Conservation (phyloP, 37 sponge, comb jelly and placozoan genomes). For the Eunapius fragilis region DNA sequence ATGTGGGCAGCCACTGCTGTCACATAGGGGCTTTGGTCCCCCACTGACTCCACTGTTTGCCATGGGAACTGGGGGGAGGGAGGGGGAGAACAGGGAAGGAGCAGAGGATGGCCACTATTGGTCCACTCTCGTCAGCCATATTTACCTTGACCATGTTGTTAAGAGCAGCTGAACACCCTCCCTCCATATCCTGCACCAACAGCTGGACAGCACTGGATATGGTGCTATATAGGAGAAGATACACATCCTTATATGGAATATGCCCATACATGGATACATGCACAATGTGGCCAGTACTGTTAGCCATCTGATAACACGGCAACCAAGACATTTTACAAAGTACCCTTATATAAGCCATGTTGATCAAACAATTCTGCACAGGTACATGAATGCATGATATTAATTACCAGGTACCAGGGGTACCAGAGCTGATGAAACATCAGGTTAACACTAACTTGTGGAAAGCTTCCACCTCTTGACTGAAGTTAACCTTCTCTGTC, state of each 20-base stretch:
- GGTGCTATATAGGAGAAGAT: constrained; percentile 42
- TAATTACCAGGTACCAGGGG: too few relatives aligned
- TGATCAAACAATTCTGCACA: too few relatives aligned
- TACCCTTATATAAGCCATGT: too few relatives aligned
- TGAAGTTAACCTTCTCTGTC: constrained; percentile 67
- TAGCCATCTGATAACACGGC: too few relatives aligned
- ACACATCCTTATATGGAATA: neutral
- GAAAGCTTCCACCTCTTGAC: too few relatives aligned
- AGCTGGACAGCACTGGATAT: constrained; percentile 89
- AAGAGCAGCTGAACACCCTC: constrained; percentile 81
- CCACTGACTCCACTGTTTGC: constrained; percentile 88
- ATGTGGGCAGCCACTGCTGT: constrained; percentile 75
- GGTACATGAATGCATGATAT: too few relatives aligned
- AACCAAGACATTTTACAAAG: too few relatives aligned
- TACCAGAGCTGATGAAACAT: neutral
- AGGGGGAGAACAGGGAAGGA: constrained; percentile 11
- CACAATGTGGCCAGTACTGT: too few relatives aligned
- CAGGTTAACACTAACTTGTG: constrained; percentile 47
- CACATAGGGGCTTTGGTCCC: constrained; percentile 95
- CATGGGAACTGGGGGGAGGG: constrained; percentile 68
- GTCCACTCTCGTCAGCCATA: neutral
- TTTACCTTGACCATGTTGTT: constrained; percentile 91
- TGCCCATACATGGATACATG: neutral
- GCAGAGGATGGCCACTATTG: neutral
- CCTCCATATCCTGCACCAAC: constrained; percentile 85